Evolutionary conservation across 2,888 invertebrate species (phyloP).

Genomic region (Tetropium fuscum): DNA sequence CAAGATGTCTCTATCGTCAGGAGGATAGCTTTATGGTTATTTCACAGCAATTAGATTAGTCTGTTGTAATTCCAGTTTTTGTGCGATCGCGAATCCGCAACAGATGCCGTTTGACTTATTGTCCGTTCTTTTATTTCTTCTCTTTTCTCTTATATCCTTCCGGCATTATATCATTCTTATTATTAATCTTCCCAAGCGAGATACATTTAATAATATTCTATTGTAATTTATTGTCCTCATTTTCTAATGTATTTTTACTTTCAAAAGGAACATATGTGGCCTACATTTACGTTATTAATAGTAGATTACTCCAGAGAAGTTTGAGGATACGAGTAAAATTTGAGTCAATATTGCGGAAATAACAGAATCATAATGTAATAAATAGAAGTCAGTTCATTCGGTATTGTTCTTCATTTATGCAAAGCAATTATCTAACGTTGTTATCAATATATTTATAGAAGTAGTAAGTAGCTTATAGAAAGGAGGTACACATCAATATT

Average conservation of each 20-base stretch:
- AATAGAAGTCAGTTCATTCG: too few relatives aligned
- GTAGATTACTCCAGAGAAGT: too few relatives aligned
- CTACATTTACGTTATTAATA: conserved; percentile 7
- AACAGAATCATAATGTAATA: too few relatives aligned
- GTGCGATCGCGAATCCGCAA: conserved; percentile 58
- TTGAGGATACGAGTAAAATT: too few relatives aligned
- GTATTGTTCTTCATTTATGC: too few relatives aligned
- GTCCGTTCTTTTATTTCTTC: conserved; percentile 44
- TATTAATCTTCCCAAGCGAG: conserved; percentile 40
- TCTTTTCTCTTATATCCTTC: conserved; percentile 46
- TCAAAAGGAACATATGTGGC: background rate
- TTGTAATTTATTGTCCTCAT: conserved; percentile 12
- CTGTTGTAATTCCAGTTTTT: conserved; percentile 65
- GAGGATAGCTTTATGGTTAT: conserved; percentile 65
- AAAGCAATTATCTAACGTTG: too few relatives aligned
- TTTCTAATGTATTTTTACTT: background rate
- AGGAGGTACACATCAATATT: too few relatives aligned
- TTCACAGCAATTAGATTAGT: conserved; percentile 66
- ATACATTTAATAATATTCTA: conserved; percentile 27
- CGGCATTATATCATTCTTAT: conserved; percentile 44
- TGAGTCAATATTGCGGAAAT: too few relatives aligned
- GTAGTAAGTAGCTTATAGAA: too few relatives aligned
- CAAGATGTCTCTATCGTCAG: conserved; percentile 67
- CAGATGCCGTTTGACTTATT: conserved; percentile 65
- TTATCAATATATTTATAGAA: too few relatives aligned